phyloP scores from a whole-genome alignment of 2,888 invertebrate species.

The Fragum whitleyi region DNA sequence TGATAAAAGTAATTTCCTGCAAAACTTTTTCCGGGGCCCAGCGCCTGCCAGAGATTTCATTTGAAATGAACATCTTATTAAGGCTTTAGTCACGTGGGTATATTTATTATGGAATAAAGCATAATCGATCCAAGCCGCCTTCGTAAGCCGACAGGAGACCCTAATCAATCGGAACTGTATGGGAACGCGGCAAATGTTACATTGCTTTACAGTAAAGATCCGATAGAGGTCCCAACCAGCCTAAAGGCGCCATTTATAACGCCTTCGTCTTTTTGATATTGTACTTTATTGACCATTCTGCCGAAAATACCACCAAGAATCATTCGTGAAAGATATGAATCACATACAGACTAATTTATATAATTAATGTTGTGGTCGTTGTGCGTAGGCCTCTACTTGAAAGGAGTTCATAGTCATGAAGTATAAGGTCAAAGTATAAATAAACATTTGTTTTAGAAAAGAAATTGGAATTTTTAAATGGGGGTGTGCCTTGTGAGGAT shows the following conservation, averaged over 20 bases:
- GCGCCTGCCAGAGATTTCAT: slow-evolving; percentile 45
- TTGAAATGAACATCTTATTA: slow-evolving; percentile 68
- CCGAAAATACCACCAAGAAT: too few relatives aligned
- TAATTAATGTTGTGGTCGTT: too few relatives aligned
- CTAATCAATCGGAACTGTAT: slow-evolving; percentile 26
- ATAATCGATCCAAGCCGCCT: slow-evolving; percentile 54
- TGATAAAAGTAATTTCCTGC: slow-evolving; percentile 28
- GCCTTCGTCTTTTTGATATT: background rate
- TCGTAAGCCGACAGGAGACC: slow-evolving; percentile 16
- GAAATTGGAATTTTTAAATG: too few relatives aligned
- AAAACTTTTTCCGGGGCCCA: slow-evolving; percentile 26
- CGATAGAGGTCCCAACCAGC: slow-evolving; percentile 7
- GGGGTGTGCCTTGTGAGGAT: too few relatives aligned
- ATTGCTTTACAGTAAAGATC: slow-evolving; percentile 11
- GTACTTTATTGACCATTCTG: background rate
- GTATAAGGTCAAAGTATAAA: too few relatives aligned
- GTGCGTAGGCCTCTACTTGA: too few relatives aligned
- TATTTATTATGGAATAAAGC: slow-evolving; percentile 66
- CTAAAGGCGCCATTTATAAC: slow-evolving; percentile 16
- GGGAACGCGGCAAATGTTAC: slow-evolving; percentile 29
- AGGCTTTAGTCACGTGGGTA: slow-evolving; percentile 54
- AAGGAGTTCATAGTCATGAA: too few relatives aligned
- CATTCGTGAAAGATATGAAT: too few relatives aligned
- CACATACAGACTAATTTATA: too few relatives aligned
- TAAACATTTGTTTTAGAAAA: too few relatives aligned